Conservation (phyloP, 1,140 invertebrate genomes). For the Oedothorax gibbosus region DNA sequence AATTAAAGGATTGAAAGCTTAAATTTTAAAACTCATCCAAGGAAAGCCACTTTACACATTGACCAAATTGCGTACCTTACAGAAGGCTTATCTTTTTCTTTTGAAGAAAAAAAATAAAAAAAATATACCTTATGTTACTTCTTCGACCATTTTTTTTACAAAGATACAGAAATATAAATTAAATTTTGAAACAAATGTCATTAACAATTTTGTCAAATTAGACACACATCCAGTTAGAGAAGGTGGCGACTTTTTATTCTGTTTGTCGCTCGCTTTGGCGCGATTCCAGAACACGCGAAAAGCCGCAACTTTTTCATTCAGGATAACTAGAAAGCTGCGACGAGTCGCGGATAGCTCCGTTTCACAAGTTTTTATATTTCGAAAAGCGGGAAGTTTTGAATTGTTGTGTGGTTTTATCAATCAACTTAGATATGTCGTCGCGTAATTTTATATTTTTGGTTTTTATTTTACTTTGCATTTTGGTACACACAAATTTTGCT, state of each 20-base stretch:
- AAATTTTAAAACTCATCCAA: no score
- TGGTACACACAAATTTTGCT: background rate
- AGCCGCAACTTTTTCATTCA: slow-evolving; percentile 7
- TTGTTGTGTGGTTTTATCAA: background rate
- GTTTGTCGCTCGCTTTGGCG: slow-evolving; percentile 33
- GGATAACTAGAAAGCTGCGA: slow-evolving; percentile 19
- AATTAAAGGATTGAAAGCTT: no score
- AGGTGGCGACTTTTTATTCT: slow-evolving; percentile 45
- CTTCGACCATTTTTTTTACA: no score
- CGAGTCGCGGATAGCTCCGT: background rate
- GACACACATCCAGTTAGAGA: background rate
- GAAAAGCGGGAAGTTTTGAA: slow-evolving; percentile 6
- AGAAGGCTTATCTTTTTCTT: no score
- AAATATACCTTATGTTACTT: no score
- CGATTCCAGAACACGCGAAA: slow-evolving; percentile 13
- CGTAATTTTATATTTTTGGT: background rate
- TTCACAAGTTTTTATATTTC: slow-evolving; percentile 5
- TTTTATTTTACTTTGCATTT: background rate
- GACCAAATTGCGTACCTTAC: no score
- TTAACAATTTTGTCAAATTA: no score
- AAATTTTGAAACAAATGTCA: no score
- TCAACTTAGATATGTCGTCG: slow-evolving; percentile 19
- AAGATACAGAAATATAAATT: no score
- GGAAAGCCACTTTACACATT: no score
- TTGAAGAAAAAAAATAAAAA: no score